These are phyloP conservation scores for Columba janthina DNA, from an alignment of 2,113 vertebrate species.

Conservation along the genomic window DNA sequence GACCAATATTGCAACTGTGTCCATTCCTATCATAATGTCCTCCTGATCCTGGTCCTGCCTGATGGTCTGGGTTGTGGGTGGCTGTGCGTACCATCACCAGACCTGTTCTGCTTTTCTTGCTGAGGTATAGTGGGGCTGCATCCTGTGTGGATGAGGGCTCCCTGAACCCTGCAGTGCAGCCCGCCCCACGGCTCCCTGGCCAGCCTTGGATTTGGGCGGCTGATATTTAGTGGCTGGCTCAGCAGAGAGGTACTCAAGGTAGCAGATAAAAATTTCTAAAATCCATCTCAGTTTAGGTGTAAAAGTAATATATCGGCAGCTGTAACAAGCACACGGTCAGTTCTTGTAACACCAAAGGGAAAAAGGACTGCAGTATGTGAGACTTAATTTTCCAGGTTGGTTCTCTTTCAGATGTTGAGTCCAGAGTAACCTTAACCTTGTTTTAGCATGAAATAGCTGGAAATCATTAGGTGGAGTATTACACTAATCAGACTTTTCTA, in stretches of 20 bases:
- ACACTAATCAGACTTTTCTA: not conserved
- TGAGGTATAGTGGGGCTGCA: rapidly evolving
- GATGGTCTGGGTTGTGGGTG: not conserved
- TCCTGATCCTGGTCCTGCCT: not conserved
- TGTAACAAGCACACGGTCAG: not conserved
- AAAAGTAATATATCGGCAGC: not conserved
- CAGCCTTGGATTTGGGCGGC: not conserved
- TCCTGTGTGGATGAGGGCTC: not conserved
- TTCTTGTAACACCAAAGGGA: not conserved
- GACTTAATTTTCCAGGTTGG: not conserved
- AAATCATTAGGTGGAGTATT: not conserved
- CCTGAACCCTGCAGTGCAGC: not conserved
- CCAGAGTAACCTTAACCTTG: not conserved
- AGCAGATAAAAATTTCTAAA: not conserved
- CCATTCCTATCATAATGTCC: not conserved
- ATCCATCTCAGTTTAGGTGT: not conserved
- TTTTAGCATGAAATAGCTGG: not conserved
- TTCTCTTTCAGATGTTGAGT: not conserved
- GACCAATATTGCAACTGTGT: not conserved
- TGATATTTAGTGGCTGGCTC: not conserved
- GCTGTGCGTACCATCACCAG: rapidly evolving
- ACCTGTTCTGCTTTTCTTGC: not conserved
- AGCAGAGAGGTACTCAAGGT: not conserved
- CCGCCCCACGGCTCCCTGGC: rapidly evolving
- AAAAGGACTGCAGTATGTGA: not conserved